These are phyloP conservation scores for Eptesicus fuscus DNA, from an alignment of 2,113 vertebrate genomes.

Conservation along the genomic window DNA sequence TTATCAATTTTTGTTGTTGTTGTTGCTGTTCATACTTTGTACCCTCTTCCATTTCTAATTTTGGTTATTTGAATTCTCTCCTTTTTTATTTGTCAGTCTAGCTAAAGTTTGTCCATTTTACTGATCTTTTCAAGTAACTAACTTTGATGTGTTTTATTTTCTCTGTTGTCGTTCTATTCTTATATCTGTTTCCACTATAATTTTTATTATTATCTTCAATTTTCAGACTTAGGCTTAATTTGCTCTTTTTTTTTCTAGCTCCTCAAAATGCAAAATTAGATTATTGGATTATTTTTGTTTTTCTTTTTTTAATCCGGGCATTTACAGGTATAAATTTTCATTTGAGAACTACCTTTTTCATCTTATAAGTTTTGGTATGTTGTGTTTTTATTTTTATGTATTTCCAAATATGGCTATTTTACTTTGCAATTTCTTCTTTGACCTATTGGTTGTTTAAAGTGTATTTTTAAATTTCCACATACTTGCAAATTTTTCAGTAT, in stretches of 20 bases:
- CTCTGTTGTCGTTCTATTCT: neutral
- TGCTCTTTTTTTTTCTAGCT: neutral
- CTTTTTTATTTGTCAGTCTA: neutral
- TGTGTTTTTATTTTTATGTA: neutral
- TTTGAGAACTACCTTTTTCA: neutral
- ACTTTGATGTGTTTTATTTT: neutral
- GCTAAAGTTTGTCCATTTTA: neutral
- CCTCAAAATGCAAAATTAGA: neutral
- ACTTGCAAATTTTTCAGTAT: neutral
- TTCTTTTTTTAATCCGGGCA: neutral
- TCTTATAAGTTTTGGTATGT: neutral
- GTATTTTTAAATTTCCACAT: neutral
- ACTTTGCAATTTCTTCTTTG: neutral
- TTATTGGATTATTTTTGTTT: neutral
- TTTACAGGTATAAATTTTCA: neutral
- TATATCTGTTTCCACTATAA: neutral
- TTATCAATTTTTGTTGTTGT: neutral
- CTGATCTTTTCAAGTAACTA: neutral
- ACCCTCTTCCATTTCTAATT: neutral
- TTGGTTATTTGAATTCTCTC: neutral
- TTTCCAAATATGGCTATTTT: neutral
- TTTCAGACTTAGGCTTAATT: neutral
- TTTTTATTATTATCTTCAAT: neutral
- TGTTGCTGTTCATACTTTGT: neutral
- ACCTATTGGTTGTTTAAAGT: neutral